Conservation (phyloP, 2,888 invertebrate species). For the Philopedon plagiatum region DNA sequence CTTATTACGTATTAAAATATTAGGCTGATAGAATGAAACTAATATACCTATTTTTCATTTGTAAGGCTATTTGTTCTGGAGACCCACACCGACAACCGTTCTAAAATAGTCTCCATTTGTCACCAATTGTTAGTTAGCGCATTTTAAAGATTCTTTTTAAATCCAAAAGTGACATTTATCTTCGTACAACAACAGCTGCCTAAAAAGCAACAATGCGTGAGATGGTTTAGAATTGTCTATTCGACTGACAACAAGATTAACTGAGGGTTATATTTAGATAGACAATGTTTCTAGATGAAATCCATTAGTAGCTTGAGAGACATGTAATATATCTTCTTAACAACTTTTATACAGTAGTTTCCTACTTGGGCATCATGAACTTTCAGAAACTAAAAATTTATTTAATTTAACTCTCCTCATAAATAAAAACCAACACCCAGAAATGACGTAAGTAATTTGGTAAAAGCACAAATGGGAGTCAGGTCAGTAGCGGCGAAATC, state of each 20-base stretch:
- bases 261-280: conserved; percentile 47
- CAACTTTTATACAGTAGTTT: not conserved
- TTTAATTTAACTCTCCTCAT: too few species aligned
- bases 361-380: not conserved
- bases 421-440: too few species aligned
- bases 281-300: conserved; percentile 37
- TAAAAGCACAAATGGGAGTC: too few species aligned
- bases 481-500: too few species aligned
- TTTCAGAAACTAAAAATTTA: not conserved
- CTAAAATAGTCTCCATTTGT: conserved; percentile 31
- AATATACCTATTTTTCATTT: conserved; percentile 8
- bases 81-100: conserved; percentile 22
- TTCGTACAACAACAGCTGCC: conserved; percentile 42
- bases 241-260: conserved; percentile 46
- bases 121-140: conserved; percentile 24
- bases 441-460: too few species aligned
- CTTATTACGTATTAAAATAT: not conserved
- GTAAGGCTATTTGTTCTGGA: conserved; percentile 14
- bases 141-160: conserved; percentile 33
- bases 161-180: conserved; percentile 29
- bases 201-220: conserved; percentile 44
- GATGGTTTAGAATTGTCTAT: conserved; percentile 31
- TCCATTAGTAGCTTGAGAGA: conserved; percentile 35
- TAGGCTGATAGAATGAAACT: not conserved
- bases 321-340: conserved; percentile 29